phyloP scores from a whole-genome alignment of 2,888 invertebrate genomes.

The Melieria crassipennis region DNA sequence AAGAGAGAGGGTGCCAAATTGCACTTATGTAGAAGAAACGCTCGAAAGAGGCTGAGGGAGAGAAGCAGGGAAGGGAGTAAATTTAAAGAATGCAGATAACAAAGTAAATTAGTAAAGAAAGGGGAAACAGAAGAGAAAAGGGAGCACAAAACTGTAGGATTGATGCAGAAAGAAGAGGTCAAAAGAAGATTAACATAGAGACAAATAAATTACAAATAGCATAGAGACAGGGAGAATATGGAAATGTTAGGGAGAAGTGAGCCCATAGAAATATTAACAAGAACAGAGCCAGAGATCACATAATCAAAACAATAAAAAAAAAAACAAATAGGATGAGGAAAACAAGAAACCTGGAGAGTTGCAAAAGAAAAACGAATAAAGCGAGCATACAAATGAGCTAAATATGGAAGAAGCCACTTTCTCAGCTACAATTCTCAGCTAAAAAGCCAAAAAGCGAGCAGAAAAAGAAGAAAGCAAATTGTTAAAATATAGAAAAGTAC shows the following conservation, averaged over 20 bases:
- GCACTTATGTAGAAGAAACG: too few species aligned
- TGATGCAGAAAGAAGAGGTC: neutral
- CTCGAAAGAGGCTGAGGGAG: too few species aligned
- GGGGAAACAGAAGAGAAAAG: neutral
- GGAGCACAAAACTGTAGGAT: too few species aligned
- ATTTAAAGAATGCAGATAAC: neutral
- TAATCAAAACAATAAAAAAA: neutral
- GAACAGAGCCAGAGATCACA: neutral
- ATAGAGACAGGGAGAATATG: neutral
- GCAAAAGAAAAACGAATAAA: neutral
- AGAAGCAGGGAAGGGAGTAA: neutral
- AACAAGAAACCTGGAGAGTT: neutral
- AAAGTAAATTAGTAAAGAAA: neutral
- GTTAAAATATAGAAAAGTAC: too few species aligned
- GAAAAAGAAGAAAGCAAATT: too few species aligned
- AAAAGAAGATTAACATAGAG: neutral
- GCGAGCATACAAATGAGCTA: neutral
- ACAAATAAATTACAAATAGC: neutral
- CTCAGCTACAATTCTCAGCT: too few species aligned
- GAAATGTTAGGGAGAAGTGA: neutral
- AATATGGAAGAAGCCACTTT: too few species aligned
- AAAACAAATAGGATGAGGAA: neutral
- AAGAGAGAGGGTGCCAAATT: too few species aligned
- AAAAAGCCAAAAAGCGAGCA: too few species aligned
- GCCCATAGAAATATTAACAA: neutral